Evolutionary conservation across 2,888 invertebrate species (phyloP).

Genomic region (Leuctra nigra): DNA sequence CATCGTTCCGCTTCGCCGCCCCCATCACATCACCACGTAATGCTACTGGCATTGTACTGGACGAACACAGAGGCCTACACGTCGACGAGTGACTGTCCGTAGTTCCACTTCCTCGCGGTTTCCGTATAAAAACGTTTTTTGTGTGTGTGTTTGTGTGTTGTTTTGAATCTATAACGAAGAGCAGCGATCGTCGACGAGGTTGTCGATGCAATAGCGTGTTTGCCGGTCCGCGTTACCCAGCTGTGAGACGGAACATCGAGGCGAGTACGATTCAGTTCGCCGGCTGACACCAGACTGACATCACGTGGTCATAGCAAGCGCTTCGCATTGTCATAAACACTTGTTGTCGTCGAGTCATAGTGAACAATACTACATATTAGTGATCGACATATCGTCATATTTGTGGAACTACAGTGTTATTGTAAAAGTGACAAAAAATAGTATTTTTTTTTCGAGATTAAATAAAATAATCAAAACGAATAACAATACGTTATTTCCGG

Average conservation of each 20-base stretch:
- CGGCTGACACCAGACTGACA: neutral
- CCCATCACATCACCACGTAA: neutral
- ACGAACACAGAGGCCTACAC: neutral
- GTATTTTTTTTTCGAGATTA: no score
- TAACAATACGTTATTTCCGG: neutral
- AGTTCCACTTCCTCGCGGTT: constrained; percentile 18
- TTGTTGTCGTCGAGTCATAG: neutral
- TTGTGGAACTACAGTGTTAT: no score
- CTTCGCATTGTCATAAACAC: neutral
- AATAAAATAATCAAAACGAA: neutral
- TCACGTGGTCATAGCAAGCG: constrained; percentile 1
- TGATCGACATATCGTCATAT: neutral
- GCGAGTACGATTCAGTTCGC: neutral
- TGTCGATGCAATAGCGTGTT: neutral
- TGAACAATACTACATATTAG: neutral
- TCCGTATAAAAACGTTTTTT: no score
- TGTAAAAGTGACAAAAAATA: no score
- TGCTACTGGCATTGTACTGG: neutral
- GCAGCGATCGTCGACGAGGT: no score
- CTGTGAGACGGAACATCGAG: neutral
- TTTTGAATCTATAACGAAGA: no score
- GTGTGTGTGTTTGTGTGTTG: no score
- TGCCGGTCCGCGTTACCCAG: neutral
- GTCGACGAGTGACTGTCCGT: neutral
- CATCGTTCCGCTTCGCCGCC: constrained; percentile 14